Percentiles rank a stretch among this genome's conserved stretches.
phyloP scores from a whole-genome alignment of 2,797 vertebrate genomes.

The Thamnophis elegans region DNA sequence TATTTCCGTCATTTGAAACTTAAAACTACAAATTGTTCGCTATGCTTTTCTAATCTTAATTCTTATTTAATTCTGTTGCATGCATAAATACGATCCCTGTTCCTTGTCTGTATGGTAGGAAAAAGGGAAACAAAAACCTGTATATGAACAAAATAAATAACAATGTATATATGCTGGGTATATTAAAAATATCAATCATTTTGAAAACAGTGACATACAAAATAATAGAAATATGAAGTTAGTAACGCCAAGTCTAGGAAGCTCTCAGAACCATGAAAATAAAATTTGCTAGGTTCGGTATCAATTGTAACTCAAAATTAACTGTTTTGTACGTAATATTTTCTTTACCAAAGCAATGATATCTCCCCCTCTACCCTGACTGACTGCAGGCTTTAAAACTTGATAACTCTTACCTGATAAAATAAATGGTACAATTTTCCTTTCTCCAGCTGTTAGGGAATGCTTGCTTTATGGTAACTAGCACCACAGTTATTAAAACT shows the following conservation, averaged over 20 bases:
- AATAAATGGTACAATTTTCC: not conserved
- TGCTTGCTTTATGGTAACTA: conserved; percentile 29
- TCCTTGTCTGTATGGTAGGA: not conserved
- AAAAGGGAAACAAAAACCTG: not conserved
- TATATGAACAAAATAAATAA: not conserved
- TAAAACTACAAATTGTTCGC: not conserved
- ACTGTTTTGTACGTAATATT: not conserved
- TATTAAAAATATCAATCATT: conserved; percentile 10
- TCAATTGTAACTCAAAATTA: not conserved
- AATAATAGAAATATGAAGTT: conserved; percentile 7
- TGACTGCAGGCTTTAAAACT: conserved; percentile 25
- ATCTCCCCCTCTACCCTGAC: not conserved
- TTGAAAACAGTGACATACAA: not conserved
- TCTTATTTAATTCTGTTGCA: not conserved
- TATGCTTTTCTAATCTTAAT: not conserved
- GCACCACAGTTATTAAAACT: conserved; percentile 41
- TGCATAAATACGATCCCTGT: not conserved
- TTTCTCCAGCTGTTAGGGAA: conserved; percentile 34
- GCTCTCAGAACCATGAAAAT: not conserved
- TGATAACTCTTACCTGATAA: not conserved
- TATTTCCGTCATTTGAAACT: not conserved
- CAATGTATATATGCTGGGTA: not conserved
- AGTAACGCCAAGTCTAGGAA: not conserved
- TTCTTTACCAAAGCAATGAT: not conserved
- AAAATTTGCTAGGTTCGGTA: not conserved